Percentiles rank a stretch among this genome's conserved stretches.
Evolutionary conservation across 2,888 invertebrate species (phyloP).

Genomic region (Spicauda simplicius): DNA sequence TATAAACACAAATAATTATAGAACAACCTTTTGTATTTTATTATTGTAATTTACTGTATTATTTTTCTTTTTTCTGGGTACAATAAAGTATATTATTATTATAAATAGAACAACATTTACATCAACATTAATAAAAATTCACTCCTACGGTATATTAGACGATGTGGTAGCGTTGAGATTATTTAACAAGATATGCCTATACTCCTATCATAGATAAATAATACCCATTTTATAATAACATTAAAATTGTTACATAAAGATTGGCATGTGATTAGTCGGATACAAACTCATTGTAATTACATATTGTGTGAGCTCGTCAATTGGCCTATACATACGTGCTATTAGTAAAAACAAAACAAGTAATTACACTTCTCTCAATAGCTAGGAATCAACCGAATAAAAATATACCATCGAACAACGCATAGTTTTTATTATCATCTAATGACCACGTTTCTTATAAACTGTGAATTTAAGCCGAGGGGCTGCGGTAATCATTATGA

Average conservation of each 20-base stretch:
- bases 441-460: slow-evolving; percentile 29
- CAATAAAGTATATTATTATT: too few relatives aligned
- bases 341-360: slow-evolving; percentile 29
- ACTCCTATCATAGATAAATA: background rate
- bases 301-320: slow-evolving; percentile 7
- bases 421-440: slow-evolving; percentile 24
- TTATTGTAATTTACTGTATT: too few relatives aligned
- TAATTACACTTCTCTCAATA: slow-evolving; percentile 16
- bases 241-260: slow-evolving; percentile 6
- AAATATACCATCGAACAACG: background rate
- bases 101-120: too few relatives aligned
- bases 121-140: too few relatives aligned
- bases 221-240: slow-evolving; percentile 10
- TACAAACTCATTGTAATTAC: slow-evolving; percentile 15
- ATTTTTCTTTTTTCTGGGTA: too few relatives aligned
- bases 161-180: too few relatives aligned
- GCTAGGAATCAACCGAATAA: slow-evolving; percentile 8
- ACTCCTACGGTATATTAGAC: too few relatives aligned
- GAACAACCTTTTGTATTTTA: too few relatives aligned
- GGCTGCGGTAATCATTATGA: slow-evolving; percentile 36
- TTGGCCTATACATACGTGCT: background rate
- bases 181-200: too few relatives aligned
- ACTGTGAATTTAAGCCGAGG: slow-evolving; percentile 18
- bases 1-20: too few relatives aligned
- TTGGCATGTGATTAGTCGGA: slow-evolving; percentile 29